Percentiles rank a stretch among this genome's conserved stretches.
Conservation (phyloP, 2,113 vertebrate species). For the Zosterops hypoxanthus region DNA sequence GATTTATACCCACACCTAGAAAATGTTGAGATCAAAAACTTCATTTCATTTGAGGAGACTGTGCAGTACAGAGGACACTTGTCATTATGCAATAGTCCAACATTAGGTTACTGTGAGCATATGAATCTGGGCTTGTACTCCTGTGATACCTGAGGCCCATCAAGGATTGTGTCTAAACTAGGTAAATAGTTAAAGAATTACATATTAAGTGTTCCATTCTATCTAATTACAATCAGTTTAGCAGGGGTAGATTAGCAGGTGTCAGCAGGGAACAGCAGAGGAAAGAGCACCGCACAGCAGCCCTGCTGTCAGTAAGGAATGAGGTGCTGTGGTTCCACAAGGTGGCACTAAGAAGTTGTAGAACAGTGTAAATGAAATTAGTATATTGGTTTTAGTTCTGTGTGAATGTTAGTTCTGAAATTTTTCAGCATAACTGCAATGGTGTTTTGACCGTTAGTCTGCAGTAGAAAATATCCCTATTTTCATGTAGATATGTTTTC, state of each 20-base stretch:
- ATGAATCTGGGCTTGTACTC: not conserved
- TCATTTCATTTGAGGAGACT: not conserved
- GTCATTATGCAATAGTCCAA: not conserved
- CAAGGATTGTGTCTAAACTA: not conserved
- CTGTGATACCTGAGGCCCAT: not conserved
- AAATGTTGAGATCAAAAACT: not conserved
- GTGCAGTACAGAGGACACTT: not conserved
- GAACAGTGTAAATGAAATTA: not conserved
- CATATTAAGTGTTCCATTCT: not conserved
- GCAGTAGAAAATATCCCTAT: not conserved
- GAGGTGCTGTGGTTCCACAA: slow-evolving; percentile 55
- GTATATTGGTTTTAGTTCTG: not conserved
- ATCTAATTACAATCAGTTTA: not conserved
- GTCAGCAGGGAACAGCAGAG: not conserved
- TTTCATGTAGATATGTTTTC: not conserved
- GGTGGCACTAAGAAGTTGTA: slow-evolving; percentile 68
- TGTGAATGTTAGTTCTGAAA: not conserved
- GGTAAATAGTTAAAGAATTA: not conserved
- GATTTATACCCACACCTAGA: not conserved
- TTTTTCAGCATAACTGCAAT: not conserved
- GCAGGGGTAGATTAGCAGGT: not conserved
- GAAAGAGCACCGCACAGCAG: rapidly evolving
- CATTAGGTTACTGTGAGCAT: not conserved
- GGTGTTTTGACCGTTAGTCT: not conserved
- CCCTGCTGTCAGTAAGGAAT: too few relatives aligned